A percentile compares a stretch with the other conserved stretches of the same genome.
phyloP scores from a whole-genome alignment of 1,140 invertebrate genomes.

The Trichogramma pretiosum region DNA sequence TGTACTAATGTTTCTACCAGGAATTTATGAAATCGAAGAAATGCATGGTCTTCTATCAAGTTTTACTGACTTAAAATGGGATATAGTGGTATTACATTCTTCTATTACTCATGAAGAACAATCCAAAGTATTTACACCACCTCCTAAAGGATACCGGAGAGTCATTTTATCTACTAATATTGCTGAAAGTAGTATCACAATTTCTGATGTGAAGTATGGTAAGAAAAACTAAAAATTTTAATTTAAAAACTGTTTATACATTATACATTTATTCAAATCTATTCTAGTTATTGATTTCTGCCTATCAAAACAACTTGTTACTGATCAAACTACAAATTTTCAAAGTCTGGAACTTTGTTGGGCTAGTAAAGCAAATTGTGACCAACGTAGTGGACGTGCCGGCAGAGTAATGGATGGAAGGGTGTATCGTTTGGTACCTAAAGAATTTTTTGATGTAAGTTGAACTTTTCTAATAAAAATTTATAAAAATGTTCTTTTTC shows the following conservation, averaged over 20 bases:
- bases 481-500: not conserved
- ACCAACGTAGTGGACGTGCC: constrained; percentile 81
- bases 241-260: constrained; percentile 1
- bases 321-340: constrained; percentile 69
- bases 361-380: constrained; percentile 83
- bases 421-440: constrained; percentile 76
- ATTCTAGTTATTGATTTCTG: constrained; percentile 89
- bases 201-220: constrained; percentile 86
- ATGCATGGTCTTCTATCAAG: constrained; percentile 35
- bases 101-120: constrained; percentile 68
- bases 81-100: constrained; percentile 63
- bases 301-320: constrained; percentile 73
- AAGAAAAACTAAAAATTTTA: constrained; percentile 18
- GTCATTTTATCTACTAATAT: constrained; percentile 94
- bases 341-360: constrained; percentile 70
- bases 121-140: constrained; percentile 56
- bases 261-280: constrained; percentile 7
- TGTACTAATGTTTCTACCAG: constrained; percentile 82
- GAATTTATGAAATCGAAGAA: constrained; percentile 72
- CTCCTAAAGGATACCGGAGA: constrained; percentile 58
- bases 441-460: constrained; percentile 61
- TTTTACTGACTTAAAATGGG: constrained; percentile 42
- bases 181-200: constrained; percentile 94
- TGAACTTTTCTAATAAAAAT: constrained; percentile 2
- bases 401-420: constrained; percentile 78